phyloP scores from a whole-genome alignment of 2,888 invertebrate genomes.

The Metallyticus violacea region DNA sequence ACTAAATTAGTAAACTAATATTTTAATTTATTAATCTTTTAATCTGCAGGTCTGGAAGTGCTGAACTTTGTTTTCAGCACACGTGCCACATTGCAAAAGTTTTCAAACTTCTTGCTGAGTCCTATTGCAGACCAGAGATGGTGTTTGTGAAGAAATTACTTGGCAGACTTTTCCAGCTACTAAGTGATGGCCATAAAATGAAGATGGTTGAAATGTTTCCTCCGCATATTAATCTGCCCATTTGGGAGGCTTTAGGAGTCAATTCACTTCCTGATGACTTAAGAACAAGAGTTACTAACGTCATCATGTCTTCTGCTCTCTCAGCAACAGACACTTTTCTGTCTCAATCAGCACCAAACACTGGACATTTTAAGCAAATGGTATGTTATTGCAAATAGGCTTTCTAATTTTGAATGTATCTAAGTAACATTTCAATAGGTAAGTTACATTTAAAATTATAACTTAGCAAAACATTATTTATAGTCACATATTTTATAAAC shows the following conservation, averaged over 20 bases:
- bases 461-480: too few relatives aligned
- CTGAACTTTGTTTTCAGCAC: constrained; percentile 31
- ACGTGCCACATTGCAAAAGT: constrained; percentile 6
- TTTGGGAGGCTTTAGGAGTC: constrained; percentile 25
- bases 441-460: too few relatives aligned
- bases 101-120: background rate
- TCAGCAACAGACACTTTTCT: constrained; percentile 1
- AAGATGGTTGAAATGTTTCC: constrained; percentile 18
- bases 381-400: too few relatives aligned
- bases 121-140: constrained; percentile 17
- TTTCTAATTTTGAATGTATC: too few relatives aligned
- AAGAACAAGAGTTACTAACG: background rate
- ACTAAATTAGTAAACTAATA: background rate
- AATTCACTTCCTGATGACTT: constrained; percentile 19
- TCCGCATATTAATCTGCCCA: background rate
- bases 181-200: constrained; percentile 22
- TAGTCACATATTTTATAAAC: too few relatives aligned
- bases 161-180: constrained; percentile 24
- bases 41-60: constrained; percentile 18
- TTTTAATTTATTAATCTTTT: too few relatives aligned
- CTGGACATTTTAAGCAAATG: background rate
- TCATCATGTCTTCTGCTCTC: background rate
- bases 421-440: too few relatives aligned
- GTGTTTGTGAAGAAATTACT: constrained; percentile 11
- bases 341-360: background rate